phyloP scores from a whole-genome alignment of 2,888 invertebrate species.

The Pedicia rivosa region DNA sequence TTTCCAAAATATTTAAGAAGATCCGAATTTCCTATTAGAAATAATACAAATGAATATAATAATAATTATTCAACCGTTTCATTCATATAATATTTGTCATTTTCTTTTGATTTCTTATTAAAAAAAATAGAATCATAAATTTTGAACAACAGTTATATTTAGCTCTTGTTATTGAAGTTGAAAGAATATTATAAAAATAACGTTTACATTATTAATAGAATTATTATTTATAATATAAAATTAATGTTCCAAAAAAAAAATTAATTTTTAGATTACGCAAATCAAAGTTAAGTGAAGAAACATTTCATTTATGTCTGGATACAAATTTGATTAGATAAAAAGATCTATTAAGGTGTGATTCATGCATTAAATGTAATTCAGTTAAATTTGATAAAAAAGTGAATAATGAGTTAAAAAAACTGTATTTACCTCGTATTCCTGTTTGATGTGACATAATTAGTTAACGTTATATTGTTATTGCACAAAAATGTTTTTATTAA shows the following conservation, averaged over 20 bases:
- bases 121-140: conserved; percentile 6
- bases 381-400: background rate
- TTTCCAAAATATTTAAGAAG: conserved; percentile 67
- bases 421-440: conserved; percentile 60
- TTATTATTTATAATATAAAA: no score
- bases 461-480: no score
- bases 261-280: no score
- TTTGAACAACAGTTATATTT: background rate
- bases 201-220: no score
- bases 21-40: conserved; percentile 60
- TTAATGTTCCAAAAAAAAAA: no score
- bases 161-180: background rate
- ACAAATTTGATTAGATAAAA: no score
- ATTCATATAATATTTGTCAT: conserved; percentile 9
- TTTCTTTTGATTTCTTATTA: conserved; percentile 8
- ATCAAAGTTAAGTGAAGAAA: no score
- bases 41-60: conserved; percentile 1
- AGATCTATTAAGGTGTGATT: no score
- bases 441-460: conserved; percentile 67
- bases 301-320: no score
- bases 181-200: background rate
- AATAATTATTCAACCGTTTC: conserved; percentile 1
- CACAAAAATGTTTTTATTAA: no score
- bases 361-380: background rate
- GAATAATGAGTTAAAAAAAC: conserved; percentile 1